These are phyloP conservation scores for Magallana angulata DNA, from an alignment of 1,140 invertebrate species.

Conservation along the genomic window DNA sequence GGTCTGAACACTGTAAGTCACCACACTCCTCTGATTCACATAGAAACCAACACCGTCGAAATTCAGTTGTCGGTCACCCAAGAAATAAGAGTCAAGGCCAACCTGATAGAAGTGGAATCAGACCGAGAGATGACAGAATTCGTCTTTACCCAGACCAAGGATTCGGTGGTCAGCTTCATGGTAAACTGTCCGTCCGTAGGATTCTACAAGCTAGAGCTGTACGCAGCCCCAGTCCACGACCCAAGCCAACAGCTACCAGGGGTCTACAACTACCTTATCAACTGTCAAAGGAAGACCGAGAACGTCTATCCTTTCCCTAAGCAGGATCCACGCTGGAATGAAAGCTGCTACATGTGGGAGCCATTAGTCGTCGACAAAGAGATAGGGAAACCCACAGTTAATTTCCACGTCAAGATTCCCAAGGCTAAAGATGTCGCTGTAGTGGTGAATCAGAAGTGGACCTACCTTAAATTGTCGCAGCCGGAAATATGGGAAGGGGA, in stretches of 20 bases:
- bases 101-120: slow-evolving; percentile 73
- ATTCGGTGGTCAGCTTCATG: slow-evolving; percentile 69
- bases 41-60: slow-evolving; percentile 72
- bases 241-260: slow-evolving; percentile 76
- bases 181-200: slow-evolving; percentile 72
- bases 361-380: slow-evolving; percentile 67
- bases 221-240: slow-evolving; percentile 75
- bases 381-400: slow-evolving; percentile 61
- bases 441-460: slow-evolving; percentile 76
- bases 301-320: slow-evolving; percentile 72
- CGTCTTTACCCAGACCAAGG: slow-evolving; percentile 76
- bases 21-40: slow-evolving; percentile 76
- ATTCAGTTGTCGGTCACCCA: slow-evolving; percentile 69
- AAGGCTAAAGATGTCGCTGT: slow-evolving; percentile 75
- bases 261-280: slow-evolving; percentile 79
- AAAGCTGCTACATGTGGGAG: slow-evolving; percentile 76
- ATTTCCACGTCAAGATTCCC: slow-evolving; percentile 74
- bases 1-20: slow-evolving; percentile 74
- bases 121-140: slow-evolving; percentile 74
- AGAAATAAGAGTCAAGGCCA: slow-evolving; percentile 76
- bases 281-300: slow-evolving; percentile 66
- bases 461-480: slow-evolving; percentile 68
- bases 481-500: slow-evolving; percentile 73
- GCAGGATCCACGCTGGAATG: slow-evolving; percentile 79
- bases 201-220: slow-evolving; percentile 79